Conservation (phyloP, 2,888 invertebrate species). For the Xylocampa areola region DNA sequence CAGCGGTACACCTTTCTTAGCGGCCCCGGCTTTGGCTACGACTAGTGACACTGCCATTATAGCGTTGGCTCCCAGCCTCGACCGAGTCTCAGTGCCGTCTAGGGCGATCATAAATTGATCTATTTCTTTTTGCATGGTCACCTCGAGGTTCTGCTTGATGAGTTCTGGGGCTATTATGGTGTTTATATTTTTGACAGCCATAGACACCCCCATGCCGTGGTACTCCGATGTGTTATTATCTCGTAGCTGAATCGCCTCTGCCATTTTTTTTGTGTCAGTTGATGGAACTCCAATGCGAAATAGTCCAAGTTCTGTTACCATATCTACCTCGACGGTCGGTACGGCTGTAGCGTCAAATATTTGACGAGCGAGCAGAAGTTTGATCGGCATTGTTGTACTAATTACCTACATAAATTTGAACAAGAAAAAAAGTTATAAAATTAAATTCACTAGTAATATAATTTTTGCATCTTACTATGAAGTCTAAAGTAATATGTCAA, state of each 20-base stretch:
- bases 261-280: conserved; percentile 97
- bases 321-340: conserved; percentile 98
- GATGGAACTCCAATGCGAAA: conserved; percentile 98
- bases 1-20: conserved; percentile 96
- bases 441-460: conserved; percentile 2
- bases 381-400: conserved; percentile 93
- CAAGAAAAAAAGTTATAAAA: conserved; percentile 9
- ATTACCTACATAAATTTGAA: conserved; percentile 12
- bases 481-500: neutral
- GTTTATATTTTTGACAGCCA: conserved; percentile 98
- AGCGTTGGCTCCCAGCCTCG: conserved; percentile 98
- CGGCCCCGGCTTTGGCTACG: conserved; percentile 98
- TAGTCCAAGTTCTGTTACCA: conserved; percentile 94
- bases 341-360: conserved; percentile 99
- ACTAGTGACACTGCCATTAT: conserved; percentile 99
- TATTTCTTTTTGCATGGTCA: conserved; percentile 96
- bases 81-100: conserved; percentile 99
- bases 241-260: conserved; percentile 98
- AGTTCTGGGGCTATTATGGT: conserved; percentile 94
- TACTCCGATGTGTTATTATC: conserved; percentile 96
- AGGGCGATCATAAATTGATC: conserved; percentile 96
- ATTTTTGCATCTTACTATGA: neutral
- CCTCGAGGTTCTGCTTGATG: conserved; percentile 94
- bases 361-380: conserved; percentile 97
- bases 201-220: conserved; percentile 97